phyloP scores from a whole-genome alignment of 2,888 invertebrate genomes.

The Plagiodera versicolora region DNA sequence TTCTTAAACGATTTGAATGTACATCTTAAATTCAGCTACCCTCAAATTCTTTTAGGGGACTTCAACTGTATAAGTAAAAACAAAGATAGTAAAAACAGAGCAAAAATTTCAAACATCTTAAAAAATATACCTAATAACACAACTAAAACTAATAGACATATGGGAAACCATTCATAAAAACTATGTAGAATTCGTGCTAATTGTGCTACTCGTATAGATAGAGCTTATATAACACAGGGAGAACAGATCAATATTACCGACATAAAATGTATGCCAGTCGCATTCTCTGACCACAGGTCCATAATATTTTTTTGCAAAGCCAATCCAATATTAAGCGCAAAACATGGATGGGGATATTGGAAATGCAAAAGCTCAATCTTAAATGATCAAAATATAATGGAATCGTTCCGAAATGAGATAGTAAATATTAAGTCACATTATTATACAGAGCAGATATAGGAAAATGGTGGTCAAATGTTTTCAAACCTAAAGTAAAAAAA shows the following conservation, averaged over 20 bases:
- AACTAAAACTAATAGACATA: neutral
- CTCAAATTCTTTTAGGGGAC: neutral
- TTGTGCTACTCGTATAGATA: neutral
- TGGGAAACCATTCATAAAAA: neutral
- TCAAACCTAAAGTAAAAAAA: neutral
- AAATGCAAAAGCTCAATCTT: neutral
- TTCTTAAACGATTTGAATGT: neutral
- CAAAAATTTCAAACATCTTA: too few species aligned
- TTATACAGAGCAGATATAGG: neutral
- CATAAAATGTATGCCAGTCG: neutral
- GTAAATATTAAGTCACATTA: neutral
- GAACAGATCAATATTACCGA: neutral
- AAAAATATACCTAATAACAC: too few species aligned
- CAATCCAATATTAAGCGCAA: neutral
- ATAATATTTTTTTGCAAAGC: neutral
- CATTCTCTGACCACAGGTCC: neutral
- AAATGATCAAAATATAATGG: too few species aligned
- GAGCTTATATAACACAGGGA: neutral
- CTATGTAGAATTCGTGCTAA: neutral
- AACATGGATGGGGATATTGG: conserved; percentile 1
- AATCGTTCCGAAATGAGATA: neutral
- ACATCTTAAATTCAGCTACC: neutral
- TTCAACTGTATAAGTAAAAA: neutral
- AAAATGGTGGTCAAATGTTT: neutral
- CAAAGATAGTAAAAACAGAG: neutral